Evolutionary conservation across 1,140 invertebrate species (phyloP).

Genomic region (Epicauta chinensis): DNA sequence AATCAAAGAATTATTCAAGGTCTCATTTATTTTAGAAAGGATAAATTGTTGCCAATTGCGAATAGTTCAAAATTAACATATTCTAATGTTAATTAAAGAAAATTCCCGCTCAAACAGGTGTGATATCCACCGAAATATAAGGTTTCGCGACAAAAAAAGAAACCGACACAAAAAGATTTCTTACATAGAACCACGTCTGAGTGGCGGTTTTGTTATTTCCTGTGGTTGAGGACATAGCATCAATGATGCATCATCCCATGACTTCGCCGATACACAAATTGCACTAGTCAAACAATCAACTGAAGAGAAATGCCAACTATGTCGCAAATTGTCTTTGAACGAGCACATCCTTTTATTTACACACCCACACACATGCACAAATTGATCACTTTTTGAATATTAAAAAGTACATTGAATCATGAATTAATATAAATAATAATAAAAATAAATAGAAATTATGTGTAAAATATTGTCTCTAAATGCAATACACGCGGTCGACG

Average conservation of each 20-base stretch:
- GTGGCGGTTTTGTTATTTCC: constrained; percentile 1
- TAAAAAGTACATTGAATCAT: no score
- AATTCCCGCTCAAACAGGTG: not conserved
- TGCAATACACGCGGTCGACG: no score
- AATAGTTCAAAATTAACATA: no score
- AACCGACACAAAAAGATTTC: not conserved
- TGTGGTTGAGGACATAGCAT: not conserved
- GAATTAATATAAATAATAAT: no score
- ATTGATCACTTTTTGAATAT: no score
- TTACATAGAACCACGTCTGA: constrained; percentile 7
- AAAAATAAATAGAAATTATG: no score
- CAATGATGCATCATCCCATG: constrained; percentile 3
- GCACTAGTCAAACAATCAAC: constrained; percentile 9
- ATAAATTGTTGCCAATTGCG: no score
- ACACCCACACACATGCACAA: no score
- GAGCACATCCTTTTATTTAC: no score
- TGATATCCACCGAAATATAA: not conserved
- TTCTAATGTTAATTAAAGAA: not conserved
- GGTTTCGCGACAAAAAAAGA: not conserved
- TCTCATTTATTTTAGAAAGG: no score
- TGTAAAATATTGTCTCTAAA: no score
- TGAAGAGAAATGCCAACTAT: constrained; percentile 13
- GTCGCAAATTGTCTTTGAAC: not conserved
- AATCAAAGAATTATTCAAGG: no score
- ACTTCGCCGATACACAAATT: constrained; percentile 6